A percentile compares a stretch with the other conserved stretches of the same genome.
These are phyloP conservation scores for Alauda arvensis DNA, from an alignment of 2,797 vertebrate species.

Conservation along the genomic window DNA sequence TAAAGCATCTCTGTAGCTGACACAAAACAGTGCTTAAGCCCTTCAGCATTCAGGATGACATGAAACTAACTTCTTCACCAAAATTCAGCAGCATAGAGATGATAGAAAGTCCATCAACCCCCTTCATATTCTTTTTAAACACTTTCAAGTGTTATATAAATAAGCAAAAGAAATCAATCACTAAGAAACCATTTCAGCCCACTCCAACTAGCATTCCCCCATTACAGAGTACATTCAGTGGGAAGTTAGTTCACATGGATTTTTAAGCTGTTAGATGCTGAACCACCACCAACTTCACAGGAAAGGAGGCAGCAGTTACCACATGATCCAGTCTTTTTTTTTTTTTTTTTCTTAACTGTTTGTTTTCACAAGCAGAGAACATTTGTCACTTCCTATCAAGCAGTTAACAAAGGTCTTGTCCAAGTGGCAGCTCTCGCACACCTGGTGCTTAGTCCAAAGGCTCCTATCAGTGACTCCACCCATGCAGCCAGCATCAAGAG, in stretches of 20 bases:
- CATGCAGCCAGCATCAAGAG: conserved; percentile 59
- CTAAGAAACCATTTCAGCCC: background rate
- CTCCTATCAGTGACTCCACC: background rate
- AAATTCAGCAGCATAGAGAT: background rate
- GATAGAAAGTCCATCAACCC: background rate
- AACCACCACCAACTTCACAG: background rate
- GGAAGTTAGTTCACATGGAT: background rate
- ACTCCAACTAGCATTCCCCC: background rate
- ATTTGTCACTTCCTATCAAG: background rate
- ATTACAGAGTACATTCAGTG: background rate
- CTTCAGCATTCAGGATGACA: background rate
- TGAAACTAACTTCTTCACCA: background rate
- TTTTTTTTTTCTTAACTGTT: background rate
- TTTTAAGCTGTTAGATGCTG: background rate
- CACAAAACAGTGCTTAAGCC: background rate
- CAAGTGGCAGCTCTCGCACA: background rate
- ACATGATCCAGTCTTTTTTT: background rate
- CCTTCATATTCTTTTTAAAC: background rate
- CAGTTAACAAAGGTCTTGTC: background rate
- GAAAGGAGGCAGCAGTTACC: background rate
- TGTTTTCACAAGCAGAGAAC: background rate
- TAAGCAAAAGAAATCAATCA: conserved; percentile 24
- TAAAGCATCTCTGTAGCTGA: background rate
- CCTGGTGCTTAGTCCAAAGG: background rate
- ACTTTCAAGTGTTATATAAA: background rate